Conservation (phyloP, 2,888 invertebrate genomes). For the Hydriomena furcata region DNA sequence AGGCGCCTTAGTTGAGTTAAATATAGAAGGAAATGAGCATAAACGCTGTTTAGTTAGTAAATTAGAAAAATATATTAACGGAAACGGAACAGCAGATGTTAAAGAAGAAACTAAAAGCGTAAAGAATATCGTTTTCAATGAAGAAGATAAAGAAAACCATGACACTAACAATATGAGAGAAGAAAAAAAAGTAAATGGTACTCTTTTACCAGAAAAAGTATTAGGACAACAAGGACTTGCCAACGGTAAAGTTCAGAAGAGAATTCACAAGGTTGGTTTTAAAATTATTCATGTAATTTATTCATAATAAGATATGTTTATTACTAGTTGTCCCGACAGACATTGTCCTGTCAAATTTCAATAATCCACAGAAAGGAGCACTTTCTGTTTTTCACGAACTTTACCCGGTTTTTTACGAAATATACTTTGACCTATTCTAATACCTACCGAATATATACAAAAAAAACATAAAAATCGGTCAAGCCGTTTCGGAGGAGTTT, state of each 20-base stretch:
- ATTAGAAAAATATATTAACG: not conserved
- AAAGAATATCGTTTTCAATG: not conserved
- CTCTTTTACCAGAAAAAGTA: not conserved
- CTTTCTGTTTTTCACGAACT: too few relatives aligned
- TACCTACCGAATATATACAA: too few relatives aligned
- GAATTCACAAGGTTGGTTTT: too few relatives aligned
- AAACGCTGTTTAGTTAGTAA: slow-evolving; percentile 2
- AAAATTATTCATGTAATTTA: too few relatives aligned
- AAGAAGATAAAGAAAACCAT: slow-evolving; percentile 15
- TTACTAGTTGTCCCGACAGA: too few relatives aligned
- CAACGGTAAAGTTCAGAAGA: not conserved
- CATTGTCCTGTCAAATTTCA: too few relatives aligned
- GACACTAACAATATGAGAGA: not conserved
- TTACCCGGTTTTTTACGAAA: too few relatives aligned
- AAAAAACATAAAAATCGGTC: too few relatives aligned
- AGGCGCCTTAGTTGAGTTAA: not conserved
- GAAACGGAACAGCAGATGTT: not conserved
- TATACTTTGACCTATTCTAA: too few relatives aligned
- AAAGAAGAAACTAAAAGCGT: not conserved
- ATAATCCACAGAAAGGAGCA: too few relatives aligned
- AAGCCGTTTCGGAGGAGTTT: too few relatives aligned
- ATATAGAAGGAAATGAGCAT: not conserved
- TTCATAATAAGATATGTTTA: too few relatives aligned
- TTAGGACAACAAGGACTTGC: not conserved
- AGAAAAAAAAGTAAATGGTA: not conserved